These are phyloP conservation scores for Ellobius talpinus DNA, from an alignment of 2,113 vertebrate genomes.

Conservation along the genomic window DNA sequence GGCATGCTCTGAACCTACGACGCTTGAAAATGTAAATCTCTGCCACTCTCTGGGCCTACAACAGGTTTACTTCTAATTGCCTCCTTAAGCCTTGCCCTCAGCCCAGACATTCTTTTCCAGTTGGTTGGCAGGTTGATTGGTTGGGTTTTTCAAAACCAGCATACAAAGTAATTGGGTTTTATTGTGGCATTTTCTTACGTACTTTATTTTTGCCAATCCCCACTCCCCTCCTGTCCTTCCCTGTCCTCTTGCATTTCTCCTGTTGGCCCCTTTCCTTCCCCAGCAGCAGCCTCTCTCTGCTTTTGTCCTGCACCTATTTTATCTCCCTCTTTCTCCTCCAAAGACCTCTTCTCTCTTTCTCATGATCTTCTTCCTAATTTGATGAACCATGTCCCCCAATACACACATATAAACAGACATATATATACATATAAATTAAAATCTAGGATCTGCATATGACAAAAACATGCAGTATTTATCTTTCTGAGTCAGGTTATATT, in stretches of 20 bases:
- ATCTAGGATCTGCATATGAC: not conserved
- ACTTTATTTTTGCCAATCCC: not conserved
- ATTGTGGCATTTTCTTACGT: not conserved
- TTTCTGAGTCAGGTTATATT: not conserved
- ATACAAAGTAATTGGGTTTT: not conserved
- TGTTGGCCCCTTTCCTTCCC: not conserved
- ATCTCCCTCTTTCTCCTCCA: not conserved
- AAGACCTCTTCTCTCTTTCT: not conserved
- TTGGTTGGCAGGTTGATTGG: not conserved
- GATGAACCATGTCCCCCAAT: not conserved
- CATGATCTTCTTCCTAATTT: not conserved
- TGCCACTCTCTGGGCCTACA: not conserved
- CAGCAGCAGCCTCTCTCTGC: not conserved
- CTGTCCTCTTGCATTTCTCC: not conserved
- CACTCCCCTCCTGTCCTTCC: not conserved
- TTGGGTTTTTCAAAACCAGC: not conserved
- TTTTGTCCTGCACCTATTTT: not conserved
- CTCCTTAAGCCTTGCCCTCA: not conserved
- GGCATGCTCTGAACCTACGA: not conserved
- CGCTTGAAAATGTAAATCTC: conserved; percentile 27
- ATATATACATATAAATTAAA: not conserved
- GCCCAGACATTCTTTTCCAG: not conserved
- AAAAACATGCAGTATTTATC: not conserved
- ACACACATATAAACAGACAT: not conserved
- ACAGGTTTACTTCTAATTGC: not conserved